Percentiles rank a stretch among this genome's conserved stretches.
phyloP scores from a whole-genome alignment of 2,113 vertebrate species.

The Coreoperca whiteheadi region DNA sequence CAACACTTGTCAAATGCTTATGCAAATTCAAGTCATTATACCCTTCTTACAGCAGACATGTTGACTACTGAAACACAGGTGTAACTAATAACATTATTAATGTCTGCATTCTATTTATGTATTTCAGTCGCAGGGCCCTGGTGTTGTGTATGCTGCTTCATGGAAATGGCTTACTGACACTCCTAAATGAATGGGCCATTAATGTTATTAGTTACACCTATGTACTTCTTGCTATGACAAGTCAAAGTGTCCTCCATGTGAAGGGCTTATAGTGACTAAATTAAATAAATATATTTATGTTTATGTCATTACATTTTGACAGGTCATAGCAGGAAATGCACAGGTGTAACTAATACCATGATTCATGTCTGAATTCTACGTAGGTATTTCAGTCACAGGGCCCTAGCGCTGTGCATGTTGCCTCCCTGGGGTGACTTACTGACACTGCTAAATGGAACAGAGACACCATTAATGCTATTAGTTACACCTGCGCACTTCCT shows the following conservation, averaged over 20 bases:
- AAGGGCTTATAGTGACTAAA: background rate
- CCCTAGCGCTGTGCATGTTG: background rate
- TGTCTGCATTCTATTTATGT: background rate
- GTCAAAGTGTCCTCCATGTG: constrained; percentile 6
- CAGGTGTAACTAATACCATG: constrained; percentile 14
- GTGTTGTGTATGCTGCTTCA: background rate
- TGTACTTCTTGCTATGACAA: constrained; percentile 1
- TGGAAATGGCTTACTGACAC: background rate
- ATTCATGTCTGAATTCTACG: background rate
- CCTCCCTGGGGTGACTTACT: constrained; percentile 4
- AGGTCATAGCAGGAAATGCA: background rate
- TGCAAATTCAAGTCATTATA: constrained; percentile 53
- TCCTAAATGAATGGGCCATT: background rate
- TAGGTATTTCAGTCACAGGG: background rate
- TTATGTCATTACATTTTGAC: constrained; percentile 21
- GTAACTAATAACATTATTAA: constrained; percentile 47
- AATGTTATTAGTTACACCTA: constrained; percentile 39
- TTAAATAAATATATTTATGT: background rate
- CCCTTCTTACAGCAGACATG: constrained; percentile 36
- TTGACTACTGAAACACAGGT: constrained; percentile 36
- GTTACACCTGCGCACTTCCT: constrained; percentile 16
- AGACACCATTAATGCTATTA: constrained; percentile 20
- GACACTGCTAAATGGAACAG: constrained; percentile 7
- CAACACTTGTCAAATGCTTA: constrained; percentile 66
- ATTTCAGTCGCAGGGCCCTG: background rate